These are phyloP conservation scores for Pantherophis vulpinus DNA, from an alignment of 2,797 vertebrate species.

Conservation along the genomic window DNA sequence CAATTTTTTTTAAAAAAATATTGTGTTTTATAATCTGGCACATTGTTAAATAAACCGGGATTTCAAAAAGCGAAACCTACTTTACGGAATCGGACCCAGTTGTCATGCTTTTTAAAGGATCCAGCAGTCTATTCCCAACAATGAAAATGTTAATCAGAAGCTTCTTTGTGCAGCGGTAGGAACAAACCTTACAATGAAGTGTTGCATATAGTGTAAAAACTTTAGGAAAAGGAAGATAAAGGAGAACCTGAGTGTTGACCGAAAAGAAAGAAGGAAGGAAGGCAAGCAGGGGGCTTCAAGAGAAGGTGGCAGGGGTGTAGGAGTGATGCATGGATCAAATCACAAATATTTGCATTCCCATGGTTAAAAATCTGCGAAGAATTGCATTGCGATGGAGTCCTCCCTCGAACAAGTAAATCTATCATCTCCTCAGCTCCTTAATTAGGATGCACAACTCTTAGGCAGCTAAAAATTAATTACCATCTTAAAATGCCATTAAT, in stretches of 20 bases:
- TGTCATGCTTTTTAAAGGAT: not conserved
- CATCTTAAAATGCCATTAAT: slow-evolving; percentile 69
- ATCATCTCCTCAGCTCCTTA: slow-evolving; percentile 53
- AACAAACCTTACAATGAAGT: slow-evolving; percentile 23
- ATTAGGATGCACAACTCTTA: slow-evolving; percentile 64
- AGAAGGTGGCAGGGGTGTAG: not conserved
- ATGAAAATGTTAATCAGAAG: not conserved
- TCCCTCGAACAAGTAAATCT: slow-evolving; percentile 50
- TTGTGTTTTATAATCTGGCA: not conserved
- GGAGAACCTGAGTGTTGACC: not conserved
- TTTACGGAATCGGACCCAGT: not conserved
- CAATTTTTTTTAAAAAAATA: not conserved
- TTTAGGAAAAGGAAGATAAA: slow-evolving; percentile 22
- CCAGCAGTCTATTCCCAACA: slow-evolving; percentile 23
- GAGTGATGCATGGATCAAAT: slow-evolving; percentile 34
- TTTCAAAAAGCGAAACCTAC: not conserved
- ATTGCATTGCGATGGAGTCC: slow-evolving; percentile 30
- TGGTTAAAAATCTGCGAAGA: slow-evolving; percentile 43
- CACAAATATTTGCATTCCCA: slow-evolving; percentile 33
- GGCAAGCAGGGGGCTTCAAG: not conserved
- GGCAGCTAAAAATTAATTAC: slow-evolving; percentile 70
- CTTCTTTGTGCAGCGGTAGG: not conserved
- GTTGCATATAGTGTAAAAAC: slow-evolving; percentile 31
- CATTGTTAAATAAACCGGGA: not conserved
- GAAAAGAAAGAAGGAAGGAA: no score